Percentiles rank a stretch among this genome's conserved stretches.
These are phyloP conservation scores for Hexactinellida sp. DNA, from an alignment of 37 sponge, comb jelly and placozoan species.

Conservation along the genomic window DNA sequence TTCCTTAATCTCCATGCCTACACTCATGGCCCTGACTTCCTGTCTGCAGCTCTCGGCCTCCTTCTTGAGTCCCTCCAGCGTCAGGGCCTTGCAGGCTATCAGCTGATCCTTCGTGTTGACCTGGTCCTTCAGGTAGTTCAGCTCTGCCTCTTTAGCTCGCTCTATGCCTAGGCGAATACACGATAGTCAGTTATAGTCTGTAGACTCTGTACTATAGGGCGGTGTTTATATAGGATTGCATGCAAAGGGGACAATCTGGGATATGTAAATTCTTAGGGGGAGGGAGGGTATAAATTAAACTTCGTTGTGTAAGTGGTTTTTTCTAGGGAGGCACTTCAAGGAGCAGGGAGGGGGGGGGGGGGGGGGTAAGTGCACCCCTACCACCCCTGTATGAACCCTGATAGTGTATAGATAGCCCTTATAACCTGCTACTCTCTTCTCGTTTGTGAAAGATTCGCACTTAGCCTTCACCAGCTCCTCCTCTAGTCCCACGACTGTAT, in stretches of 20 bases:
- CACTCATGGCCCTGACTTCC: neutral
- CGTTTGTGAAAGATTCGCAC: neutral
- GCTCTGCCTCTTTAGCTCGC: neutral
- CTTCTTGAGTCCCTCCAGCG: neutral
- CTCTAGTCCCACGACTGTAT: neutral
- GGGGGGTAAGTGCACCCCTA: too few species aligned
- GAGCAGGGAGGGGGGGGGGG: too few species aligned
- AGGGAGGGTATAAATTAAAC: too few species aligned
- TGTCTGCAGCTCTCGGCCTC: neutral
- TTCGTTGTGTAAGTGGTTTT: too few species aligned
- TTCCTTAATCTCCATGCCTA: neutral
- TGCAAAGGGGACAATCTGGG: too few species aligned
- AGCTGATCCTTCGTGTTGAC: constrained; percentile 12
- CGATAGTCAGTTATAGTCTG: too few species aligned
- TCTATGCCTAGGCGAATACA: neutral
- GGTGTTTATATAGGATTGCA: too few species aligned
- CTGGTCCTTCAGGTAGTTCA: constrained; percentile 8
- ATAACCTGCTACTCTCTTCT: neutral
- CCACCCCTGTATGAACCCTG: too few species aligned
- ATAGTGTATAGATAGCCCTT: too few species aligned
- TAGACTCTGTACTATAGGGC: too few species aligned
- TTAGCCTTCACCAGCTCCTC: neutral
- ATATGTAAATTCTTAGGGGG: too few species aligned
- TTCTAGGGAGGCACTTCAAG: too few species aligned
- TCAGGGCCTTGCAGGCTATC: neutral